phyloP scores from a whole-genome alignment of 2,888 invertebrate species.

The Scrobipalpa costella region DNA sequence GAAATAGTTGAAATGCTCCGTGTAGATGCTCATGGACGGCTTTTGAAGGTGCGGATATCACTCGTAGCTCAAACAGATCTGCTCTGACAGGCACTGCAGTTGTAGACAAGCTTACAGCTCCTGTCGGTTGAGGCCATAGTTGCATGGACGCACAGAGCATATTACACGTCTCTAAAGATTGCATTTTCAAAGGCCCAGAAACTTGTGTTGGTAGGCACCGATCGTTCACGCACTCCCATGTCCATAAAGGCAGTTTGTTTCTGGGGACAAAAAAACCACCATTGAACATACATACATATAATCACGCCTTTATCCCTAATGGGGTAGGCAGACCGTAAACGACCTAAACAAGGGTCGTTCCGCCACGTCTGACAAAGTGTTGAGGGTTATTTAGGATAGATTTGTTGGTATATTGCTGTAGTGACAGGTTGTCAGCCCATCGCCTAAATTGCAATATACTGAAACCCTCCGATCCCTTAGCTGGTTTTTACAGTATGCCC shows the following conservation, averaged over 20 bases:
- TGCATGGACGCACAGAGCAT: constrained; percentile 86
- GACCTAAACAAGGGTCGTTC: no score
- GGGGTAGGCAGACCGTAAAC: no score
- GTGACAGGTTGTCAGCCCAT: no score
- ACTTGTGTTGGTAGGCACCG: constrained; percentile 82
- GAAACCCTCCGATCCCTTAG: no score
- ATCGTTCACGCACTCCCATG: constrained; percentile 86
- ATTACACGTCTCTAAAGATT: constrained; percentile 85
- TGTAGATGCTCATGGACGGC: constrained; percentile 56
- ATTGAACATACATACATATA: not conserved
- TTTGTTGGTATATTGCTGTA: no score
- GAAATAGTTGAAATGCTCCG: constrained; percentile 72
- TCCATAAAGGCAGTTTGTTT: constrained; percentile 81
- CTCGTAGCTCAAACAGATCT: constrained; percentile 73
- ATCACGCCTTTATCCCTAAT: no score
- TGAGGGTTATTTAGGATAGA: no score
- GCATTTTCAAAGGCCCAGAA: constrained; percentile 57
- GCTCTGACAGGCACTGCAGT: constrained; percentile 82
- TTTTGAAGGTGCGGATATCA: constrained; percentile 54
- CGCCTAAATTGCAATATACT: no score
- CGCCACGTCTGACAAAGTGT: no score
- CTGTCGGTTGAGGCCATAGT: constrained; percentile 89
- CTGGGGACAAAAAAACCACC: not conserved
- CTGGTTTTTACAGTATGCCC: no score
- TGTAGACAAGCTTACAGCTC: constrained; percentile 82